Base-by-base conservation (phyloP, 2,113 vertebrate genomes). In the Heterotilapia buettikoferi region DNA sequence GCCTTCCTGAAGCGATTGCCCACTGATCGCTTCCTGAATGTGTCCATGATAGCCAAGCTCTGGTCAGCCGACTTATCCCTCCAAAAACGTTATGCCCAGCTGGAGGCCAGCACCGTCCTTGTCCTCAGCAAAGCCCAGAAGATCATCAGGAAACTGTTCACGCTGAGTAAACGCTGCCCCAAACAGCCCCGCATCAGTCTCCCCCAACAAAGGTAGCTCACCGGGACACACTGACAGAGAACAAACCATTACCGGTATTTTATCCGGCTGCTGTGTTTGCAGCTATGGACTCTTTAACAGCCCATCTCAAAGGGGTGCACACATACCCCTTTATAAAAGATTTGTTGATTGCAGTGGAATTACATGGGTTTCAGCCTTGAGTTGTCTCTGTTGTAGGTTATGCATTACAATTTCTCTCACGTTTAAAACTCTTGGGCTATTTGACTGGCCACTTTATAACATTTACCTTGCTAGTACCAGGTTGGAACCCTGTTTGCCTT, bases 131-230 rank as follows among this genome's bases (percentile, higher is more conserved):
- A 99, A 95, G 97, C 97, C 38, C 97, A 97, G 71, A 97, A 98
- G 43, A 96, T 98, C 2, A 93, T 99, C 90, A 97, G 97, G 66
- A 97, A 99, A 36, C 97, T 99, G 90, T 99, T 99, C 96, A 98
- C 98, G 78, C 97, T 99, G 88, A 98, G 98, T 95, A 99, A 99
- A 90, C 98, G 97, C 86, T 99, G 99, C 95, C 98, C 96, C 13
- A 97, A 97, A 86, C 98, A 98, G 18, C 98, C 98, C 43, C 97
- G 86, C 92, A 98, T 99, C 96, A 97, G 94, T 86, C 96, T 99
- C 86, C 98, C 98, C 0, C 96, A 97, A 94, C 98, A 98, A 92
- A 98, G 98, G 99, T 99, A 97, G 5, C 24, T 50, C 71, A 63
- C 84, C 2, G 56, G 24, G 7, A 86, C 3, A 56, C 40, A 52